These are phyloP conservation scores for Epistrophe grossulariae DNA, from an alignment of 2,888 invertebrate species.

Conservation along the genomic window DNA sequence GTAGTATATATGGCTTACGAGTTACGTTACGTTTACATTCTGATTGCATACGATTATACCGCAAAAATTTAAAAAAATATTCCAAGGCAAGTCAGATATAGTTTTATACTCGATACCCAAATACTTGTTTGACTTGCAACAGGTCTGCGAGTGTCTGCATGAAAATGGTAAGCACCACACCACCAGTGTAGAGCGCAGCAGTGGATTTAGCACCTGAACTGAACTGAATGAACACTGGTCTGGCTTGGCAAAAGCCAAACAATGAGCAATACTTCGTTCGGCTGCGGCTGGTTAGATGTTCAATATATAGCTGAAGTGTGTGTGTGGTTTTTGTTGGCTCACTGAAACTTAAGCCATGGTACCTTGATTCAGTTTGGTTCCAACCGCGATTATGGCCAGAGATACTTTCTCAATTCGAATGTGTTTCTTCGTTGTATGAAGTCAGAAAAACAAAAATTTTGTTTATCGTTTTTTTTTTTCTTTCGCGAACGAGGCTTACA, in stretches of 20 bases:
- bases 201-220: conserved; percentile 63
- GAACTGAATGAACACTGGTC: conserved; percentile 18
- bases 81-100: conserved; percentile 71
- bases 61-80: conserved; percentile 61
- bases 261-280: conserved; percentile 30
- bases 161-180: conserved; percentile 58
- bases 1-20: neutral
- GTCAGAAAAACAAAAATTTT: conserved; percentile 5
- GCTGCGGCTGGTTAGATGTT: neutral
- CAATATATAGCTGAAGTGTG: conserved; percentile 16
- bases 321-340: conserved; percentile 54
- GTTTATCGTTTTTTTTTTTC: conserved; percentile 2
- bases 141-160: conserved; percentile 45
- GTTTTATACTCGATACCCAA: conserved; percentile 34
- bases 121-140: conserved; percentile 63
- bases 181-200: conserved; percentile 22
- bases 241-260: neutral
- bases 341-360: conserved; percentile 55
- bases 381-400: conserved; percentile 72
- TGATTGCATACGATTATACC: conserved; percentile 53
- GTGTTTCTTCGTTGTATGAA: conserved; percentile 9
- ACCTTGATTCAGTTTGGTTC: conserved; percentile 72
- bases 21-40: conserved; percentile 54
- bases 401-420: conserved; percentile 55
- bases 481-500: conserved; percentile 3